Conservation (phyloP, 2,888 invertebrate genomes). For the Sylvicola cinctus region DNA sequence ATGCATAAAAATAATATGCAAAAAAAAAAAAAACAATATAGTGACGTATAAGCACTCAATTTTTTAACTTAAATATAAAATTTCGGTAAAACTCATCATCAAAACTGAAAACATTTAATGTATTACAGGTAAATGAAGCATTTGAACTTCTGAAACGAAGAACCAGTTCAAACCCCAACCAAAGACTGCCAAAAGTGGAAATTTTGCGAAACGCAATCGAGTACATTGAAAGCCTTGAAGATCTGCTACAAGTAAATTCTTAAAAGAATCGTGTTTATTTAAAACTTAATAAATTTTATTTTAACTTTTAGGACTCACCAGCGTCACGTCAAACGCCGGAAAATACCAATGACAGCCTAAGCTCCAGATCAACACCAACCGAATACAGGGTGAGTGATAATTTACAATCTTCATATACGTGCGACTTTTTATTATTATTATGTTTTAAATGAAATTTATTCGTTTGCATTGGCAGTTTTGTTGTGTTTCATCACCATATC, state of each 20-base stretch:
- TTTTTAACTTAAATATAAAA: no score
- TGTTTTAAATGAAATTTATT: no score
- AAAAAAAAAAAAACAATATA: no score
- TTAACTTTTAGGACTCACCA: conserved; percentile 18
- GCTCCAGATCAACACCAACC: conserved; percentile 19
- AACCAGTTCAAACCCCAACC: conserved; percentile 89
- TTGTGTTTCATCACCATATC: no score
- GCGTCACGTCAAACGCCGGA: conserved; percentile 18
- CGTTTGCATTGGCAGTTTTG: no score
- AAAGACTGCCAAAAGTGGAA: conserved; percentile 91
- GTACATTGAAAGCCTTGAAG: conserved; percentile 84
- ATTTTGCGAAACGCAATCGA: conserved; percentile 94
- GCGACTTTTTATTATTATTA: no score
- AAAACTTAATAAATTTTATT: neutral
- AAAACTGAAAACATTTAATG: no score
- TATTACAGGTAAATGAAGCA: conserved; percentile 80
- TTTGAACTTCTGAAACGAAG: conserved; percentile 86
- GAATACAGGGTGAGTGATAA: conserved; percentile 23
- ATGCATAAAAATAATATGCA: no score
- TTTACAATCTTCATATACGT: neutral
- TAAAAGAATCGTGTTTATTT: neutral
- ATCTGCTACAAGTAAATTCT: conserved; percentile 40
- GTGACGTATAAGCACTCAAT: no score
- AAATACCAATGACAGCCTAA: conserved; percentile 18
- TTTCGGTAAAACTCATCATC: no score